Evolutionary conservation across 2,888 invertebrate species (phyloP).

Genomic region (Nezara viridula): DNA sequence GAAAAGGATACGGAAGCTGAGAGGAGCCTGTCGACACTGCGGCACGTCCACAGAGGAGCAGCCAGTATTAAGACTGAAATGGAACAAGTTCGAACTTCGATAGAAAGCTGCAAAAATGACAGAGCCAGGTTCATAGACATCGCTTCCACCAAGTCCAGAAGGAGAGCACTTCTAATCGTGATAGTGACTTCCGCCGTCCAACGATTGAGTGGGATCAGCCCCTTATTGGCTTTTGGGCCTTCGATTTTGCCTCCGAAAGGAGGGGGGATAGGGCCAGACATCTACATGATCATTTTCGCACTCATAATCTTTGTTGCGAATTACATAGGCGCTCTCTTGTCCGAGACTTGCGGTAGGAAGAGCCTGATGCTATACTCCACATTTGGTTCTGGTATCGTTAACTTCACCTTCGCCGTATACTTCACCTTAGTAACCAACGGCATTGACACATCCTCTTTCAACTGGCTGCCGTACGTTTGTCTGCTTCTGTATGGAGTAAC

Average conservation of each 20-base stretch:
- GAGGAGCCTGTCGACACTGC: conserved; percentile 60
- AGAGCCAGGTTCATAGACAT: conserved; percentile 66
- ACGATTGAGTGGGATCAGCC: conserved; percentile 65
- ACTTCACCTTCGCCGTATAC: conserved; percentile 60
- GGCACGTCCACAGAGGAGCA: conserved; percentile 53
- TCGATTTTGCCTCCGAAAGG: conserved; percentile 64
- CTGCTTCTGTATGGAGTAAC: conserved; percentile 74
- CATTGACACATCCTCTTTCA: conserved; percentile 68
- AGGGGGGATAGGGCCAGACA: conserved; percentile 57
- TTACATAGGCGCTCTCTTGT: conserved; percentile 61
- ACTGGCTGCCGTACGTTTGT: conserved; percentile 72
- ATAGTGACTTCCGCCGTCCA: conserved; percentile 62
- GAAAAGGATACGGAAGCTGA: conserved; percentile 69
- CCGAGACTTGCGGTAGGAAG: conserved; percentile 65
- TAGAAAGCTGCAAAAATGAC: conserved; percentile 69
- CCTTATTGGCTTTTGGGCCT: conserved; percentile 64
- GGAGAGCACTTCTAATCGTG: conserved; percentile 64
- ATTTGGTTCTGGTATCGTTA: conserved; percentile 57
- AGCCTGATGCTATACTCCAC: conserved; percentile 64
- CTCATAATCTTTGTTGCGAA: conserved; percentile 61
- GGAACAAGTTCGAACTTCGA: conserved; percentile 65
- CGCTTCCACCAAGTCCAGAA: conserved; percentile 62
- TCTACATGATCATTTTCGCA: conserved; percentile 65
- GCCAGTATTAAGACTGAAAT: conserved; percentile 62
- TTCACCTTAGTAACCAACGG: conserved; percentile 59